Percentiles rank a stretch among this genome's conserved stretches.
These are phyloP conservation scores for Tillus elongatus DNA, from an alignment of 2,888 invertebrate species.

Conservation along the genomic window DNA sequence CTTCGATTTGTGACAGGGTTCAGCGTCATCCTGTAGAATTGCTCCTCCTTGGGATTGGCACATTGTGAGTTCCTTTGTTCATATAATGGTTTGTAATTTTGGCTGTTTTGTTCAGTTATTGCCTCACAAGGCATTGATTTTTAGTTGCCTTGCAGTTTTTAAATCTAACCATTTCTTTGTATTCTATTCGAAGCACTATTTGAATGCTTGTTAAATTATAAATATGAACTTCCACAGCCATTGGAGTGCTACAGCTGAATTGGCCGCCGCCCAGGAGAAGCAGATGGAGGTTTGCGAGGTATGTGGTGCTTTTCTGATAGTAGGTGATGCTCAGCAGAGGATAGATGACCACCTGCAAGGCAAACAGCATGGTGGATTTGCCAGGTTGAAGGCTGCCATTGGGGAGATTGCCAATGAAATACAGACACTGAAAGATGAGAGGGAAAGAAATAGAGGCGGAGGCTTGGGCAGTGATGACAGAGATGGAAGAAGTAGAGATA, in stretches of 20 bases:
- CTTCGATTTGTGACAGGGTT: no score
- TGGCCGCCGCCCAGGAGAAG: conserved; percentile 85
- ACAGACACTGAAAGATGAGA: conserved; percentile 50
- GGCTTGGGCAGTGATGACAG: conserved; percentile 30
- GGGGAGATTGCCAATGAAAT: conserved; percentile 56
- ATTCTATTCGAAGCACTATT: no score
- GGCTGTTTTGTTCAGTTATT: no score
- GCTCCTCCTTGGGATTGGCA: no score
- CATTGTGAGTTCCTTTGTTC: no score
- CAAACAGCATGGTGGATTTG: conserved; percentile 93
- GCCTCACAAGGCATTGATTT: no score
- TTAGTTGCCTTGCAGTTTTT: no score
- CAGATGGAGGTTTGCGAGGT: conserved; percentile 99
- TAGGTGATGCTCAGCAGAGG: conserved; percentile 95
- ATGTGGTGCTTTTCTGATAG: conserved; percentile 97
- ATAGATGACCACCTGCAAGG: conserved; percentile 97
- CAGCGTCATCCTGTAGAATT: no score
- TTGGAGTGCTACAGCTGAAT: conserved; percentile 69
- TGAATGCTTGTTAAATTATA: no score
- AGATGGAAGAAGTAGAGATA: conserved; percentile 19
- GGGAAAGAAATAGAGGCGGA: conserved; percentile 26
- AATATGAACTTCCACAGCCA: no score
- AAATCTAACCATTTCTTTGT: no score
- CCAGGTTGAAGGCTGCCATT: conserved; percentile 58
- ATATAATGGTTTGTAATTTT: no score